A percentile compares a stretch with the other conserved stretches of the same genome.
Evolutionary conservation across 1,140 invertebrate genomes (phyloP).

Genomic region (Mylabris phalerata): DNA sequence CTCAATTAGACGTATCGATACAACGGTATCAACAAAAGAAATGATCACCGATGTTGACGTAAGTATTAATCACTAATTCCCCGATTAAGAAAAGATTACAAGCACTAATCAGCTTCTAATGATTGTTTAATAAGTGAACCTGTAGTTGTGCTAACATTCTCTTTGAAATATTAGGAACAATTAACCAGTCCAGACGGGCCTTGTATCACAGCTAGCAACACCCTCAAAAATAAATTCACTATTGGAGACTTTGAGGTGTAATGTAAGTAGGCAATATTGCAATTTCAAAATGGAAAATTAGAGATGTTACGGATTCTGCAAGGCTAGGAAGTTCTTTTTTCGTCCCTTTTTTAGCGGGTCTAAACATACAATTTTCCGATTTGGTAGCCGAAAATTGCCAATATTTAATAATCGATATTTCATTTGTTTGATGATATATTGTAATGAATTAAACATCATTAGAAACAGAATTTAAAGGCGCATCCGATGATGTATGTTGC

Average conservation of each 20-base stretch:
- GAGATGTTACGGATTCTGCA: background rate
- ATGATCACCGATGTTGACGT: slow-evolving; percentile 88
- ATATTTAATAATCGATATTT: too few relatives aligned
- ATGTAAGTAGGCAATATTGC: slow-evolving; percentile 34
- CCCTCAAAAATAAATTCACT: slow-evolving; percentile 44
- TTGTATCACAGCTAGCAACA: slow-evolving; percentile 40
- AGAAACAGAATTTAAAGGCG: too few relatives aligned
- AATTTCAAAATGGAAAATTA: background rate
- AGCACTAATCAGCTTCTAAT: background rate
- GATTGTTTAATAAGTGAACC: slow-evolving; percentile 4
- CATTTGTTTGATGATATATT: too few relatives aligned
- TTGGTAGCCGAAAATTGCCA: too few relatives aligned
- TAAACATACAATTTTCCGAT: too few relatives aligned
- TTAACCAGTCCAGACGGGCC: slow-evolving; percentile 41
- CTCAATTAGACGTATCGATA: slow-evolving; percentile 79
- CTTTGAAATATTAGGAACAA: slow-evolving; percentile 36
- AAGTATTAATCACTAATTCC: slow-evolving; percentile 43
- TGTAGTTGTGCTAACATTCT: slow-evolving; percentile 13
- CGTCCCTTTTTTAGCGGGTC: too few relatives aligned
- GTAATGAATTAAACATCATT: too few relatives aligned
- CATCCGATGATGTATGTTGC: too few relatives aligned
- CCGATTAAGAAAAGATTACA: background rate
- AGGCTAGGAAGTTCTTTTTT: too few relatives aligned
- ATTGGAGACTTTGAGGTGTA: slow-evolving; percentile 44
- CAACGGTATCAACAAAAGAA: slow-evolving; percentile 85